Evolutionary conservation across 1,140 invertebrate species (phyloP).

Genomic region (Carposina sasakii): DNA sequence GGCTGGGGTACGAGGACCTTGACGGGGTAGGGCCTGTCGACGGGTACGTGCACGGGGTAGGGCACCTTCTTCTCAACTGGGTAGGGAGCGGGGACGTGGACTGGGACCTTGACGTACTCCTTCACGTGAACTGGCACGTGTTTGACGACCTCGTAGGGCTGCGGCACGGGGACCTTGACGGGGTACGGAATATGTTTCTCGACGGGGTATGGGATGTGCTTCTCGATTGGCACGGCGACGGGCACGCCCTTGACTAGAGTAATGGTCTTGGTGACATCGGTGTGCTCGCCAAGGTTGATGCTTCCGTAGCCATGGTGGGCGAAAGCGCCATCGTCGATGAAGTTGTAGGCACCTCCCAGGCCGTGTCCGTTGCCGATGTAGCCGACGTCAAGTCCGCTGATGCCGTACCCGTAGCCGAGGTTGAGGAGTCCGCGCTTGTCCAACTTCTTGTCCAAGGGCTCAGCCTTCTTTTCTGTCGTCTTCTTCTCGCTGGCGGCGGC

Average conservation of each 20-base stretch:
- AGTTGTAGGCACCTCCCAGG: conserved; percentile 75
- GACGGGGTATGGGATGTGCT: conserved; percentile 76
- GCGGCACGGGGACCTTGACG: conserved; percentile 76
- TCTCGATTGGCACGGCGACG: conserved; percentile 77
- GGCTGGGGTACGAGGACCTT: conserved; percentile 77
- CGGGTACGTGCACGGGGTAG: conserved; percentile 78
- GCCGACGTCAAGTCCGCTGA: conserved; percentile 75
- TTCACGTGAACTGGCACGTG: conserved; percentile 74
- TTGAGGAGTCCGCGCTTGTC: conserved; percentile 76
- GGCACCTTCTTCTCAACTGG: conserved; percentile 76
- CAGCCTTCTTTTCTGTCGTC: conserved; percentile 75
- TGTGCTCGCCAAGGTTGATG: conserved; percentile 68
- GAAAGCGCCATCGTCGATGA: conserved; percentile 66
- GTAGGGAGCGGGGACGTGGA: conserved; percentile 74
- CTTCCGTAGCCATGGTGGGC: conserved; percentile 50
- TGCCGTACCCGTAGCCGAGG: conserved; percentile 75
- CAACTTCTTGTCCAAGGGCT: conserved; percentile 73
- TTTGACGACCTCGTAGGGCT: conserved; percentile 77
- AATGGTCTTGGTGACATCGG: conserved; percentile 80
- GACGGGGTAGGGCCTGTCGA: conserved; percentile 78
- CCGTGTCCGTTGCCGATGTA: conserved; percentile 79
- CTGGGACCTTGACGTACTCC: conserved; percentile 78
- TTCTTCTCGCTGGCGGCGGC: conserved; percentile 76
- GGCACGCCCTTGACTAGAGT: conserved; percentile 81
- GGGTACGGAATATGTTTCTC: conserved; percentile 78